These are phyloP conservation scores for Linepithema humile DNA, from an alignment of 1,140 invertebrate species.

Conservation along the genomic window DNA sequence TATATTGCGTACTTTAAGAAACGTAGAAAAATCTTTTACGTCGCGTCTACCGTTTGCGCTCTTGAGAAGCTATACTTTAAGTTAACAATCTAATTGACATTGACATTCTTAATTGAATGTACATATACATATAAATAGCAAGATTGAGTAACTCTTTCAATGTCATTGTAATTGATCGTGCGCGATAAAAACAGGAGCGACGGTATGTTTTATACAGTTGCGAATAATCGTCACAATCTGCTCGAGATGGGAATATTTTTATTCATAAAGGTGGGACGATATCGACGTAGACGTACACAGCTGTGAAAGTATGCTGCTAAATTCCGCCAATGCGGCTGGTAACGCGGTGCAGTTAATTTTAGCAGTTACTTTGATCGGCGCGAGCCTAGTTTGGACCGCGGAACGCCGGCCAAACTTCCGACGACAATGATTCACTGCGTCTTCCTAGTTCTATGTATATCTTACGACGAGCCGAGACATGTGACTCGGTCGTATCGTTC, in stretches of 20 bases:
- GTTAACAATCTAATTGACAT: background rate
- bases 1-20: background rate
- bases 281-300: background rate
- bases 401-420: constrained; percentile 76
- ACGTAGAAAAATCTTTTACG: background rate
- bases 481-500: constrained; percentile 64
- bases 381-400: constrained; percentile 79
- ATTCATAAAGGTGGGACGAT: background rate
- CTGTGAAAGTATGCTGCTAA: background rate
- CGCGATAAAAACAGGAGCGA: background rate
- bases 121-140: background rate
- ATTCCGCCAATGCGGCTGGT: constrained; percentile 62
- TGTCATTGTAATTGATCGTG: background rate
- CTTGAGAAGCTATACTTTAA: background rate
- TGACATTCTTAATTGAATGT: background rate
- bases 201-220: background rate
- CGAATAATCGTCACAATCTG: background rate
- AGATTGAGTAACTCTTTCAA: background rate
- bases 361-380: constrained; percentile 76
- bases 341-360: constrained; percentile 72
- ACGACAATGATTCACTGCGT: constrained; percentile 78
- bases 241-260: background rate
- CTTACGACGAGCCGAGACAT: constrained; percentile 55
- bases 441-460: constrained; percentile 80
- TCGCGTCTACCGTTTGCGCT: background rate